These are phyloP conservation scores for Apostichopus californicus DNA, from an alignment of 35 echinoderm and acorn worm species.

Conservation along the genomic window DNA sequence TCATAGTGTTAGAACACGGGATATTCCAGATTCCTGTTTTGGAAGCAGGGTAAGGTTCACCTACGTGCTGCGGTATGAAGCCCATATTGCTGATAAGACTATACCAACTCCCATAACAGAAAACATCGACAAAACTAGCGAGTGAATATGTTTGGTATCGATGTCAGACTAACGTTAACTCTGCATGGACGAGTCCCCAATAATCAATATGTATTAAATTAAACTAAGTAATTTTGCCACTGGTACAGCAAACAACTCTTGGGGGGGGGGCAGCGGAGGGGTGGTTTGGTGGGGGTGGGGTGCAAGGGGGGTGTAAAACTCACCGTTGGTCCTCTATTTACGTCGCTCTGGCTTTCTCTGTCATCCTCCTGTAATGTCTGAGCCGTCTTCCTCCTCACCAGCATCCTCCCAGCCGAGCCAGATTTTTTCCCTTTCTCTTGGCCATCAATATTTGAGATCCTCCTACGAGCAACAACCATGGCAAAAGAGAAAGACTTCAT, in stretches of 20 bases:
- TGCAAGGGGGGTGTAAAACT: neutral
- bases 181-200: no score
- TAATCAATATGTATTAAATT: no score
- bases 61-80: neutral
- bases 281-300: no score
- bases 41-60: neutral
- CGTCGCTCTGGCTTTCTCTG: neutral
- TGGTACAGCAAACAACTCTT: no score
- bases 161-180: no score
- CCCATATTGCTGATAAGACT: neutral
- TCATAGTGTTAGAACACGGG: no score
- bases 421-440: conserved; percentile 43
- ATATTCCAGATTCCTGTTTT: no score
- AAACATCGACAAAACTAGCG: no score
- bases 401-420: conserved; percentile 26
- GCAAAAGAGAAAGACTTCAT: neutral
- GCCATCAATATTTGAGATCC: conserved; percentile 21
- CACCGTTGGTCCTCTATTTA: conserved; percentile 33
- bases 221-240: no score
- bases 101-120: no score
- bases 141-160: no score
- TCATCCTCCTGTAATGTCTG: neutral
- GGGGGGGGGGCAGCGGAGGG: no score
- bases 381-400: conserved; percentile 31
- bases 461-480: conserved; percentile 35